Evolutionary conservation across 2,797 vertebrate genomes (phyloP).

Genomic region (Coccyzus lansbergi): DNA sequence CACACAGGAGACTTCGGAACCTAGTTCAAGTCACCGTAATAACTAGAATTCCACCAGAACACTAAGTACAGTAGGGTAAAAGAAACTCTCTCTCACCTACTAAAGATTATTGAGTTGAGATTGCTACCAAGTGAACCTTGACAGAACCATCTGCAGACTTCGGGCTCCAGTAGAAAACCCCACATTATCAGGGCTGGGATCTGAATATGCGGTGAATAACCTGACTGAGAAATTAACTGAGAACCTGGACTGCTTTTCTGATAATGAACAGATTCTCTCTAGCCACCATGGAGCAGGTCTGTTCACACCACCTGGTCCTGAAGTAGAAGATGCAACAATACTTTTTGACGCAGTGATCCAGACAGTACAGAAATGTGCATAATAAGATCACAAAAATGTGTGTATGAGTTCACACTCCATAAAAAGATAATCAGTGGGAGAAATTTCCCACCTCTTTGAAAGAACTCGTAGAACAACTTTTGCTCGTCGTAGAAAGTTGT

Average conservation of each 20-base stretch:
- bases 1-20: not conserved
- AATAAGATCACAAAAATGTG: too few species aligned
- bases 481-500: not conserved
- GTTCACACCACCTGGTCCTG: not conserved
- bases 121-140: not conserved
- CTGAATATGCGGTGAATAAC: not conserved
- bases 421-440: not conserved
- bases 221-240: not conserved
- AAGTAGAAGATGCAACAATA: not conserved
- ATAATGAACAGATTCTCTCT: not conserved
- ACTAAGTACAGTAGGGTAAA: not conserved
- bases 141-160: not conserved
- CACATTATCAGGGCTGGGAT: not conserved
- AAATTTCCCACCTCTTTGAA: not conserved
- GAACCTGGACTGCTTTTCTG: not conserved
- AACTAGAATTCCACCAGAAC: not conserved
- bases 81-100: not conserved
- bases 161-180: not conserved
- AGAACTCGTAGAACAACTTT: not conserved
- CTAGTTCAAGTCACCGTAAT: not conserved
- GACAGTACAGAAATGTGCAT: not conserved
- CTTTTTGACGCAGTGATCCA: not conserved
- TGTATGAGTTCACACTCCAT: not conserved
- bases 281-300: not conserved
- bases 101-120: not conserved